These are phyloP conservation scores for Ridgeia piscesae DNA, from an alignment of 1,140 invertebrate genomes.

Conservation along the genomic window DNA sequence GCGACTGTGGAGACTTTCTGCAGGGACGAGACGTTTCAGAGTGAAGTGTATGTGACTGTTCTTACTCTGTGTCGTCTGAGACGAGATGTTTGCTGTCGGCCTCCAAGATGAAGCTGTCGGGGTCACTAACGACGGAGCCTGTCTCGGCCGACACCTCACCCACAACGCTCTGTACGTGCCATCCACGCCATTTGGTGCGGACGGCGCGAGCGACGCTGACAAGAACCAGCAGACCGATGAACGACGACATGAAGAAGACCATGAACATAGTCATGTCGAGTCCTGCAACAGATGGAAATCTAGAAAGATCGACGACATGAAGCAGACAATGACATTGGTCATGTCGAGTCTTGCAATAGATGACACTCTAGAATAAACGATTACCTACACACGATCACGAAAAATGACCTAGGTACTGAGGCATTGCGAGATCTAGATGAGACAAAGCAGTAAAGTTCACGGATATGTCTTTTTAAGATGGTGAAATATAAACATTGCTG, in stretches of 20 bases:
- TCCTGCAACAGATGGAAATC: neutral
- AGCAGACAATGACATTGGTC: neutral
- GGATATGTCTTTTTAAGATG: no score
- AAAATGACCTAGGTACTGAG: no score
- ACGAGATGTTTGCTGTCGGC: neutral
- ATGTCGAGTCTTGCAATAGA: no score
- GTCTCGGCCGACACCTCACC: neutral
- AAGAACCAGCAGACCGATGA: neutral
- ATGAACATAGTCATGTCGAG: neutral
- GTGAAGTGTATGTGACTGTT: neutral
- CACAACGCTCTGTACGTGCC: neutral
- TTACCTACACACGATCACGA: no score
- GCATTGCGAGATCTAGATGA: no score
- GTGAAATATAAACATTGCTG: no score
- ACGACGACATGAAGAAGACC: neutral
- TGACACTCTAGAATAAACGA: no score
- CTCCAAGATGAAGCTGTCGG: neutral
- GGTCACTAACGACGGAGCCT: neutral
- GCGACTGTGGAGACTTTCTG: neutral
- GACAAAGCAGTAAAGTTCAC: no score
- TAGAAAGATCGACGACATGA: neutral
- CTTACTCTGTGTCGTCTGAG: neutral
- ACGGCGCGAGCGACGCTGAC: neutral
- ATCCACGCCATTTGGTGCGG: neutral
- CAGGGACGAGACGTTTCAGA: neutral